Evolutionary conservation across 2,113 vertebrate species (phyloP).

Genomic region (Amphiprion ocellaris): DNA sequence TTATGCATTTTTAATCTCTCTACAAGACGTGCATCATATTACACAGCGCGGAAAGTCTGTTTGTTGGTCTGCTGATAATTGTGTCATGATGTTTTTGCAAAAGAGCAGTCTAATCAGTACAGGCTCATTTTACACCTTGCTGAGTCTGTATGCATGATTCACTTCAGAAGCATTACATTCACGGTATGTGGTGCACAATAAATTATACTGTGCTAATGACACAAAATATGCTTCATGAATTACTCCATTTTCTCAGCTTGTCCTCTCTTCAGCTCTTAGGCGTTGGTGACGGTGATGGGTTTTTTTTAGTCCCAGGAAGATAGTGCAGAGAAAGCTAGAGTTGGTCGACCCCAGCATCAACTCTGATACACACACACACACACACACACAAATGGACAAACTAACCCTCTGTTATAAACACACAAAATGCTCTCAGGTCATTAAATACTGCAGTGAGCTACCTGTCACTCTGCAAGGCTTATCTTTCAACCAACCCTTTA

Average conservation of each 20-base stretch:
- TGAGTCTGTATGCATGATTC: slow-evolving; percentile 36
- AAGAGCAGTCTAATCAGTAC: slow-evolving; percentile 42
- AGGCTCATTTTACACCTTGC: slow-evolving; percentile 68
- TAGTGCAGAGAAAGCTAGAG: neutral
- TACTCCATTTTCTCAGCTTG: slow-evolving; percentile 37
- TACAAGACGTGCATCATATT: neutral
- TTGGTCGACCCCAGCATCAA: neutral
- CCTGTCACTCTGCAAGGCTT: slow-evolving; percentile 52
- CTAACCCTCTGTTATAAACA: neutral
- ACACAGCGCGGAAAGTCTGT: slow-evolving; percentile 23
- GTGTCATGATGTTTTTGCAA: slow-evolving; percentile 31
- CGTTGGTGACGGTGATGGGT: slow-evolving; percentile 13
- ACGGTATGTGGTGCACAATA: slow-evolving; percentile 15
- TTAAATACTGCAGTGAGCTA: slow-evolving; percentile 38
- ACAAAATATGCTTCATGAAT: slow-evolving; percentile 49
- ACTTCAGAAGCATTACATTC: slow-evolving; percentile 42
- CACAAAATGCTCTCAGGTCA: slow-evolving; percentile 25
- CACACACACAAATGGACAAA: neutral
- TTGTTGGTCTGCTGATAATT: slow-evolving; percentile 45
- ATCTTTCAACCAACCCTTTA: slow-evolving; percentile 45
- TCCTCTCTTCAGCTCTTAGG: slow-evolving; percentile 26
- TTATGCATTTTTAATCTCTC: slow-evolving; percentile 26
- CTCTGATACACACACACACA: neutral
- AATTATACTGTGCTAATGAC: slow-evolving; percentile 51
- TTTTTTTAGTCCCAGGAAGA: slow-evolving; percentile 21